A percentile compares a stretch with the other conserved stretches of the same genome.
phyloP scores from a whole-genome alignment of 2,888 invertebrate species.

The Nomada flava region DNA sequence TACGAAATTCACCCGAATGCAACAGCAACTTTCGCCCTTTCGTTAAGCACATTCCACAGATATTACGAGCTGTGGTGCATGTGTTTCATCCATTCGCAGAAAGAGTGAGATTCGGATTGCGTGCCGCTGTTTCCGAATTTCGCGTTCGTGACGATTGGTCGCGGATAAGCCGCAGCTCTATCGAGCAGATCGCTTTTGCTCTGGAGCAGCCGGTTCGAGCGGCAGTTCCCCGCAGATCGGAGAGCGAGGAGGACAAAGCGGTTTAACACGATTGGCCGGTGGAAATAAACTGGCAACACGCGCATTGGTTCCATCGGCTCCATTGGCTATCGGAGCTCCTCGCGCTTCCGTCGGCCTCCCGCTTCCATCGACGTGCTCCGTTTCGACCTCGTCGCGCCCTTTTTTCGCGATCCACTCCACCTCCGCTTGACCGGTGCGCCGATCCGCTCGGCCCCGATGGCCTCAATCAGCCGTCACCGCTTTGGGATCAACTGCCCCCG shows the following conservation, averaged over 20 bases:
- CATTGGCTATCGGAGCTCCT: conserved; percentile 78
- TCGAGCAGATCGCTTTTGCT: conserved; percentile 24
- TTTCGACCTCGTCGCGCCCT: conserved; percentile 56
- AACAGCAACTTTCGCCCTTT: too few relatives aligned
- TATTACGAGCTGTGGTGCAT: too few relatives aligned
- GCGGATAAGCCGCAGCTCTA: background rate
- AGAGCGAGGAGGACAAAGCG: conserved; percentile 76
- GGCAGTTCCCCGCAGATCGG: conserved; percentile 45
- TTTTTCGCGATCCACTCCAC: conserved; percentile 61
- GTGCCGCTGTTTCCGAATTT: too few relatives aligned
- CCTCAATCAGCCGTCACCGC: conserved; percentile 72
- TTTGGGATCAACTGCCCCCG: conserved; percentile 9
- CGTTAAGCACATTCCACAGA: too few relatives aligned
- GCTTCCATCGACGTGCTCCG: conserved; percentile 61
- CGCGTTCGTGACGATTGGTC: background rate
- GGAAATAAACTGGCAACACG: conserved; percentile 82
- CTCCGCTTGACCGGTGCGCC: conserved; percentile 52
- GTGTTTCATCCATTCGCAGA: too few relatives aligned
- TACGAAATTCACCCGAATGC: too few relatives aligned
- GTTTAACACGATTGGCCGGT: conserved; percentile 84
- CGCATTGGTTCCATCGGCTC: conserved; percentile 84
- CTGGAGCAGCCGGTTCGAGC: conserved; percentile 38
- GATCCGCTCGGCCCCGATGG: conserved; percentile 59
- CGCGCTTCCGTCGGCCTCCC: conserved; percentile 69
- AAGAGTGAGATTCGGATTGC: too few relatives aligned